Base-by-base conservation (phyloP, 2,113 vertebrate species). In the Piaya cayana region DNA sequence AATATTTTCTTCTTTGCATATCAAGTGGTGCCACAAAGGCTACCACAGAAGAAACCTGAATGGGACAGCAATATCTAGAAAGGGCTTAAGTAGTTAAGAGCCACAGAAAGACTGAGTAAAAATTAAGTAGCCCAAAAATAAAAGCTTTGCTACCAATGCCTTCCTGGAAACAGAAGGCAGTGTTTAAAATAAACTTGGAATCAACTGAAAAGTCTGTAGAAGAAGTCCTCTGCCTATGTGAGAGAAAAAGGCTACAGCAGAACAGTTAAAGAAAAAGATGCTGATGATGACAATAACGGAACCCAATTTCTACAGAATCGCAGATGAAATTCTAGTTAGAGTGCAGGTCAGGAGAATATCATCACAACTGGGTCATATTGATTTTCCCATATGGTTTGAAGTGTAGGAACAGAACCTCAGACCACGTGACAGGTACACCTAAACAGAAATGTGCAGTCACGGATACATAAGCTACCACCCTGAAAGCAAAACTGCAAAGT, bases 31-130 rank as follows among this genome's bases (percentile, higher is more conserved):
- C 80, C 58, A 83, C n/a, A 19, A 91, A 88, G 76, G 79, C 64
- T 93, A 30, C 8, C 67, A 59, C 1, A 93, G 86, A 92, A 49
- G 79, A 96, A 95, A 95, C 93, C 52, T 43, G 88, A 95, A 93
- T 37, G 65, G 93, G 84, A 82, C 19, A 94, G 96, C 79, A 89
- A 47, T 56, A 85, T 47, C 82, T 62, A 82, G 49, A 91, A 74
- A 79, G 26, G 30, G 43, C 43, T 79, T n/a, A 25, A 9, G 3
- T 5, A 81, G 23, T 12, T 34, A 49, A 76, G 11, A 71, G 25
- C 18, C 65, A 69, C 21, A 92, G 60, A 83, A n/a, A 95, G 47
- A 55, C 18, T 86, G 59, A 69, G 30, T 11, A 30, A 65, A 82
- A 64, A 79, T 5, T 26, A 30, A 27, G 30, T 1, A 64, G 29